These are phyloP conservation scores for Chondrilla cf. caribensis DNA, from an alignment of 37 sponge, comb jelly and placozoan genomes.

Conservation along the genomic window DNA sequence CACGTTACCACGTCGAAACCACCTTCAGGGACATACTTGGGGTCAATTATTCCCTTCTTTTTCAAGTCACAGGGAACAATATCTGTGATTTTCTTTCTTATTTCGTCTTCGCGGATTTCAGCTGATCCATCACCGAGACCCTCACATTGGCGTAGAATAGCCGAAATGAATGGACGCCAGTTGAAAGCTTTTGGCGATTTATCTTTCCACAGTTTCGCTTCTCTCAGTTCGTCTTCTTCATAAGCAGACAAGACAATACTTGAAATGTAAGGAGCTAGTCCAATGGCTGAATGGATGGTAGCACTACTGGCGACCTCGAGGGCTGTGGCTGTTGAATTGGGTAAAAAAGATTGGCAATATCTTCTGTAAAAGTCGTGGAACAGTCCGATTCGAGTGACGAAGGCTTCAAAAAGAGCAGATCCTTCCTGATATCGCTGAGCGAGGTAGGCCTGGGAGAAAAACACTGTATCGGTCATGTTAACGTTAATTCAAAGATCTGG, in stretches of 20 bases:
- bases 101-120: not conserved
- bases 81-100: not conserved
- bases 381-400: no score
- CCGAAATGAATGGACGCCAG: not conserved
- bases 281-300: not conserved
- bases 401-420: no score
- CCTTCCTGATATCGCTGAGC: no score
- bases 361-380: no score
- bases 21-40: not conserved
- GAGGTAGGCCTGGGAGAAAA: no score
- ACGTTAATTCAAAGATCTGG: no score
- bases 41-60: not conserved
- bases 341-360: no score
- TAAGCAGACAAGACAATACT: not conserved
- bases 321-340: no score
- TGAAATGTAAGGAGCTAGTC: not conserved
- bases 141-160: not conserved
- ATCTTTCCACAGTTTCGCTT: not conserved
- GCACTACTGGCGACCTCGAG: not conserved
- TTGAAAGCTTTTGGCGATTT: not conserved
- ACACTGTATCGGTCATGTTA: no score
- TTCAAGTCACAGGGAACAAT: not conserved
- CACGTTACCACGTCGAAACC: not conserved
- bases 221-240: not conserved
- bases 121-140: not conserved